Conservation (phyloP, 2,888 invertebrate genomes). For the Agriopis marginaria region DNA sequence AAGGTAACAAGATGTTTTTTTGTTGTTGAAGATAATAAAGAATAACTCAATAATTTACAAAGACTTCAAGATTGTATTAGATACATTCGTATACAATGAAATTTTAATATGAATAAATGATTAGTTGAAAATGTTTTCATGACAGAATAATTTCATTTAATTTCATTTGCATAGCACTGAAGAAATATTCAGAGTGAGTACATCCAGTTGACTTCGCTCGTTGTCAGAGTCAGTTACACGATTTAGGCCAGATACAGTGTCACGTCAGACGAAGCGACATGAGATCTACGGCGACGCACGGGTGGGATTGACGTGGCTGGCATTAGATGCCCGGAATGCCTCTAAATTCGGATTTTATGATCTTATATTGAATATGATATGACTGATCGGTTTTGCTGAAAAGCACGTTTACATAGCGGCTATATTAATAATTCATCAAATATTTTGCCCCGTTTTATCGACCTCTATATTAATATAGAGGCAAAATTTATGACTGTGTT, state of each 20-base stretch:
- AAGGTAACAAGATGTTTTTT: no score
- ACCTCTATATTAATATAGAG: no score
- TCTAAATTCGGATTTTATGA: slow-evolving; percentile 12
- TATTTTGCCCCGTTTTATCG: no score
- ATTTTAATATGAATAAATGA: no score
- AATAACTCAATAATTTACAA: no score
- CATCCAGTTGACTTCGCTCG: slow-evolving; percentile 10
- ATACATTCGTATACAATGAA: background rate
- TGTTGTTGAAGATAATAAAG: no score
- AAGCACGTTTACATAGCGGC: slow-evolving; percentile 1
- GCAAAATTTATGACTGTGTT: no score
- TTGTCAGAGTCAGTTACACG: slow-evolving; percentile 18
- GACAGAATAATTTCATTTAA: no score
- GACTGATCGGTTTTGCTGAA: background rate
- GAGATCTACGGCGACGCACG: slow-evolving; percentile 25
- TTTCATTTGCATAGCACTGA: background rate
- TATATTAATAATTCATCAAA: background rate
- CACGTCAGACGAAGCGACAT: slow-evolving; percentile 13
- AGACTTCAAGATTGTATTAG: no score
- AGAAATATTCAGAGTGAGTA: background rate
- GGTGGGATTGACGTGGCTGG: slow-evolving; percentile 11
- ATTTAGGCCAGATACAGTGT: slow-evolving; percentile 27
- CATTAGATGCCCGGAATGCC: slow-evolving; percentile 13
- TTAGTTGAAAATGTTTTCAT: background rate
- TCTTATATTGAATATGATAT: background rate